phyloP scores from a whole-genome alignment of 2,113 vertebrate genomes.

The Lamprotornis superbus region DNA sequence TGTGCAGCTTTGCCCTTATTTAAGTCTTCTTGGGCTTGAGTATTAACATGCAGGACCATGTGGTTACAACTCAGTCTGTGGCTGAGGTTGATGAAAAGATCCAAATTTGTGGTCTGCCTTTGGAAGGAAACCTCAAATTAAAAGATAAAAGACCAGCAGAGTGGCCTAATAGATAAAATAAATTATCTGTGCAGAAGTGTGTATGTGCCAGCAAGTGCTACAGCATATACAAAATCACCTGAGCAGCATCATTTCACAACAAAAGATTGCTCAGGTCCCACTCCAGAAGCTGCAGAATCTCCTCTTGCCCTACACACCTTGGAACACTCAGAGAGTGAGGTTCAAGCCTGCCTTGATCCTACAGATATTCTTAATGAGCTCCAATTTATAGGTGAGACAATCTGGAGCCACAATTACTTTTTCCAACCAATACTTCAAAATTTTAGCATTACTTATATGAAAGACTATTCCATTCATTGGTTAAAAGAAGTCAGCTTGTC shows the following conservation, averaged over 20 bases:
- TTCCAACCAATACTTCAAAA: neutral
- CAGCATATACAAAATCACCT: neutral
- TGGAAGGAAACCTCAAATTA: neutral
- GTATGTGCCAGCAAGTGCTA: neutral
- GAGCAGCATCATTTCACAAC: neutral
- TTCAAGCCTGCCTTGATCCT: neutral
- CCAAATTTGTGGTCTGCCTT: neutral
- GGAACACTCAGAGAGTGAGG: neutral
- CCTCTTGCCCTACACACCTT: neutral
- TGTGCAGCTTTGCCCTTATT: neutral
- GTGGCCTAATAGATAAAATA: neutral
- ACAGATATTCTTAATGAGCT: neutral
- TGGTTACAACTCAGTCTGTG: neutral
- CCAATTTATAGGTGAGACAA: neutral
- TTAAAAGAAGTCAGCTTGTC: neutral
- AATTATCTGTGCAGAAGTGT: neutral
- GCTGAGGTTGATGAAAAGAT: neutral
- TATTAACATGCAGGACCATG: neutral
- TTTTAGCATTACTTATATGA: neutral
- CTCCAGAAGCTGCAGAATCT: neutral
- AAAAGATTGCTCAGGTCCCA: neutral
- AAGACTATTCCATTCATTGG: neutral
- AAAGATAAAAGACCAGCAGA: neutral
- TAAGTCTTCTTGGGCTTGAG: neutral
- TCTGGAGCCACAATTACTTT: neutral